phyloP scores from a whole-genome alignment of 2,113 vertebrate genomes.

The Myanophis thanlyinensis region DNA sequence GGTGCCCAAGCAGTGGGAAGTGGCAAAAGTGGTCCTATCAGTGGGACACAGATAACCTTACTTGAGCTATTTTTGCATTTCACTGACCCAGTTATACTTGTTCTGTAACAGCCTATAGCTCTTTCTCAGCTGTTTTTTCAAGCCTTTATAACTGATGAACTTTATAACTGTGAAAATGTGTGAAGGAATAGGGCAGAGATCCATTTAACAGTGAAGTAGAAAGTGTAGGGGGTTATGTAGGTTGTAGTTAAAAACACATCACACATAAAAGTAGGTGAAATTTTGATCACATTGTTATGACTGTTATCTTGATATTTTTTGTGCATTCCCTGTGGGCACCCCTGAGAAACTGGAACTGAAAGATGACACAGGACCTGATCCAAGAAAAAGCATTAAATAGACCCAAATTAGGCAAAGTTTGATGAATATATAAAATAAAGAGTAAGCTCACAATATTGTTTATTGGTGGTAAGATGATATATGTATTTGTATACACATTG shows the following conservation, averaged over 20 bases:
- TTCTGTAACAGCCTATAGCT: background rate
- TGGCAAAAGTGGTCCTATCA: background rate
- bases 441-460: background rate
- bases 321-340: background rate
- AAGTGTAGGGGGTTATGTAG: background rate
- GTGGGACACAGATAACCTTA: conserved; percentile 13
- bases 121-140: background rate
- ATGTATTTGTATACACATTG: too few relatives aligned
- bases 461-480: background rate
- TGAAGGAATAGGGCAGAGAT: background rate
- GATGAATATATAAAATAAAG: background rate
- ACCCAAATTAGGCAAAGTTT: background rate
- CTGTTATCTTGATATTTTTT: background rate
- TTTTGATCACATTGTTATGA: background rate
- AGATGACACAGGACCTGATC: background rate
- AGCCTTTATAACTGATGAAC: background rate
- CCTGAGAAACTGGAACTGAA: background rate
- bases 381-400: background rate
- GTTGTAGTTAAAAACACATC: background rate
- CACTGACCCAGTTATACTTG: background rate
- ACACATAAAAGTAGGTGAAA: background rate
- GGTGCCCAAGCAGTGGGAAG: background rate
- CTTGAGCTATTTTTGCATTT: background rate
- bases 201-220: background rate
- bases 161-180: background rate